Base-by-base conservation (phyloP, 2,797 vertebrate species). In the Craterocephalus amniculus region DNA sequence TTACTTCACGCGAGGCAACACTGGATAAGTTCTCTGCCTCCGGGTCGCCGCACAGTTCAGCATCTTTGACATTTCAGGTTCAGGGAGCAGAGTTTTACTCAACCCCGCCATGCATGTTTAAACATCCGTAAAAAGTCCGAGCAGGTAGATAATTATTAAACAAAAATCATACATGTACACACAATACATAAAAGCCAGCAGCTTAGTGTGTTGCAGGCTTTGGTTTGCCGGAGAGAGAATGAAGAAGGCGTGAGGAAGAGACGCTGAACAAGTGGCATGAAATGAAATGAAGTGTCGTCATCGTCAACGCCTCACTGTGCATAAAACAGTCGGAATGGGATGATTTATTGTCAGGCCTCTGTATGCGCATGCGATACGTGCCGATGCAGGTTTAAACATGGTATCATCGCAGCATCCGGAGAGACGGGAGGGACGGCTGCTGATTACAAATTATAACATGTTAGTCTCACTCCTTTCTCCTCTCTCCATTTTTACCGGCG, bases 271-370 rank as follows among this genome's bases (percentile, higher is more conserved):
- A 90, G 89, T 85, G 86, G 74, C 84, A 89, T 90, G 88, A 90
- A 91, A 90, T 92, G 87, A 92, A 89, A 66, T 85, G 87, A 92
- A 89, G 66, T 85, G 84, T 87, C 79, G 72, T 89, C 85, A 81
- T 84, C 85, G 83, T 79, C 64, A 2, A 57, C 52, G 87, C 85
- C 81, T 84, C 59, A 16, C 83, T 43, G 74, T 88, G 88, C 87
- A 82, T 82, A 86, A 88, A 90, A 81, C 84, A 84, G 84, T 83
- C 86, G 70, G 83, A 71, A 72, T 63, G 73, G 74, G 81, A 76
- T 83, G 86, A 90, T 90, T 89, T 91, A 91, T 89, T 80, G 86
- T 85, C 8, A 20, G 66, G 45, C 70, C 74, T 82, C 62, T 83
- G 78, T 74, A 70, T 86, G 81, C 90, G 65, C 83, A 76, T 64